A percentile compares a stretch with the other conserved stretches of the same genome.
These are phyloP conservation scores for Scotopteryx bipunctaria DNA, from an alignment of 2,888 invertebrate genomes.

Conservation along the genomic window DNA sequence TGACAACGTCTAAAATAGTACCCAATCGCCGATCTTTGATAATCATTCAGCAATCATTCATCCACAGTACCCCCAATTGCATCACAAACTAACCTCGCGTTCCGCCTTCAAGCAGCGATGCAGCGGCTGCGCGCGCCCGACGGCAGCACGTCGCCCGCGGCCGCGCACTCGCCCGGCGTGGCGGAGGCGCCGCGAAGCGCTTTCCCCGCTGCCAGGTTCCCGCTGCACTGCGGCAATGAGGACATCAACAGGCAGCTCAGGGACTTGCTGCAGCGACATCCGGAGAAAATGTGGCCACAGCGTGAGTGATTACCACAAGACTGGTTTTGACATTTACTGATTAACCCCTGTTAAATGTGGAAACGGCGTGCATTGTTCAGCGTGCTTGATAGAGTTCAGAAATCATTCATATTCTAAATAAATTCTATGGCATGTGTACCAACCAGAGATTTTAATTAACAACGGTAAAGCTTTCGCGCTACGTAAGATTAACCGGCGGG, in stretches of 20 bases:
- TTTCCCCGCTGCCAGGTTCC: conserved; percentile 76
- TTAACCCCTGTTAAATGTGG: background rate
- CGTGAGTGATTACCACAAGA: too few relatives aligned
- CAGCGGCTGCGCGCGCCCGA: conserved; percentile 68
- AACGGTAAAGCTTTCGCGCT: too few relatives aligned
- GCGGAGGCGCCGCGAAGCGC: conserved; percentile 63
- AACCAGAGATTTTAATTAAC: too few relatives aligned
- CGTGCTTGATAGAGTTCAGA: too few relatives aligned
- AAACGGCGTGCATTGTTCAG: too few relatives aligned
- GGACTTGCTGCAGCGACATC: conserved; percentile 91
- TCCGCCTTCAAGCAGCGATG: conserved; percentile 65
- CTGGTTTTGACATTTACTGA: too few relatives aligned
- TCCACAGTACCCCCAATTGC: conserved; percentile 26
- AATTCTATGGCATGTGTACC: background rate
- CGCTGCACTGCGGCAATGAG: conserved; percentile 76
- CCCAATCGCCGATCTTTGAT: too few relatives aligned
- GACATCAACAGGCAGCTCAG: conserved; percentile 89
- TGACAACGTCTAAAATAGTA: too few relatives aligned
- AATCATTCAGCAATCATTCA: conserved; percentile 53
- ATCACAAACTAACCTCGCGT: conserved; percentile 34
- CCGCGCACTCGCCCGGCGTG: conserved; percentile 47
- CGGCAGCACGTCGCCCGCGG: conserved; percentile 43
- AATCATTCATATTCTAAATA: too few relatives aligned
- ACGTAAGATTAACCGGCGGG: too few relatives aligned
- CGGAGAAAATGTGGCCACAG: conserved; percentile 85